Evolutionary conservation across 2,797 vertebrate species (phyloP), one percentile per base, ranked within the genome.

Genomic region (Mastacembelus armatus): DNA sequence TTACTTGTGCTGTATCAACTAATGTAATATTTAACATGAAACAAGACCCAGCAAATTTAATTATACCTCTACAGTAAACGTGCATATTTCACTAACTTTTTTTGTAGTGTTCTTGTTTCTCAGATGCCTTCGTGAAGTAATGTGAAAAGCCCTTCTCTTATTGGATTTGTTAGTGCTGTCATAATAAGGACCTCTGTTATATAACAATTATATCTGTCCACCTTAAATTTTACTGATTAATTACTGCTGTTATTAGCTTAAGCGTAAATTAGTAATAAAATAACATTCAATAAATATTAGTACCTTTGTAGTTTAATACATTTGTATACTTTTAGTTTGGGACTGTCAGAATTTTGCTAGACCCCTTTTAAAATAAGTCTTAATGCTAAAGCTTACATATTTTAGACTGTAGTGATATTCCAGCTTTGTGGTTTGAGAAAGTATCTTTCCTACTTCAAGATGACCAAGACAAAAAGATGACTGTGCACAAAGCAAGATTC

Each of bases 41-140:
- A 76, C 36, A 55, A 42, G 59, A 58, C 49, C 50, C 29, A 3
- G 40, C 40, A 18, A 50, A 26, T 80, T 75, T 85, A 71, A 85
- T 81, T 75, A 69, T 10, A 48, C 26, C 30, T 64, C 69, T 24
- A 38, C 63, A 8, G 39, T 54, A 80, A 52, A 57, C n/a, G 1
- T 56, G 2, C 18, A 16, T 49, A 44, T 22, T 60, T 38, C 4
- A 22, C 22, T 38, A 29, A 42, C 32, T 52, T 16, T n/a, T n/a
- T n/a, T n/a, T n/a, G n/a, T n/a, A n/a, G n/a, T n/a, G n/a, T n/a
- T 30, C 24, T 78, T 27, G 26, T 71, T 66, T 76, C 19, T 78
- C 67, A 29, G 19, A 4, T 1, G 3, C 6, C 27, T 48, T 22
- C n/a, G 33, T 29, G 14, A 32, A 39, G 15, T 15, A 32, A 30